Percentiles rank a stretch among this genome's conserved stretches.
Conservation (phyloP, 1,140 invertebrate species). For the Drosophila prosaltans region DNA sequence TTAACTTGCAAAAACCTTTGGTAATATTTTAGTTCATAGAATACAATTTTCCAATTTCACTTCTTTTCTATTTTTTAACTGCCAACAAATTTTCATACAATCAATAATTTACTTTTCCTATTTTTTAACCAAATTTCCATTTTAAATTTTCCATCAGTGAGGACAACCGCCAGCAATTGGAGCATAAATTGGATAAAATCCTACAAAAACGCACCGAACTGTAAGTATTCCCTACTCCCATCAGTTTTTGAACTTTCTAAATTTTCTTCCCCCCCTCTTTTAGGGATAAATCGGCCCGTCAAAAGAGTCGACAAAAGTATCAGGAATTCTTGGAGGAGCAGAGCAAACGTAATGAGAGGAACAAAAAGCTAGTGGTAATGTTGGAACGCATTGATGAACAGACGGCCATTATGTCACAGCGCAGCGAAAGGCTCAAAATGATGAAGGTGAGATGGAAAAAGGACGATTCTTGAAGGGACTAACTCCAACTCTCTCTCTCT, state of each 20-base stretch:
- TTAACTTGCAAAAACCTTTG: too few species aligned
- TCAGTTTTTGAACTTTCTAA: constrained; percentile 20
- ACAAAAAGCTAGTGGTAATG: constrained; percentile 85
- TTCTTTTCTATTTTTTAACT: too few species aligned
- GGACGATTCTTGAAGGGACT: neutral
- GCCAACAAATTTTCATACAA: too few species aligned
- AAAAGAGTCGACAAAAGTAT: constrained; percentile 85
- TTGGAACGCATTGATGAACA: constrained; percentile 85
- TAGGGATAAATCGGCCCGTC: constrained; percentile 81
- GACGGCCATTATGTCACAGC: constrained; percentile 85
- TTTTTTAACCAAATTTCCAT: neutral
- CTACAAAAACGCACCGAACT: constrained; percentile 75
- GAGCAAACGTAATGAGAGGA: constrained; percentile 85
- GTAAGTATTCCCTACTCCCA: constrained; percentile 59
- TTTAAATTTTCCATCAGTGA: constrained; percentile 52
- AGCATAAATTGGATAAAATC: constrained; percentile 79
- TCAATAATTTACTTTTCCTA: too few species aligned
- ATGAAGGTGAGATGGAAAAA: constrained; percentile 82
- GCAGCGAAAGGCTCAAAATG: constrained; percentile 86
- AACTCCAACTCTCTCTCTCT: neutral
- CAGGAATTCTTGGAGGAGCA: constrained; percentile 86
- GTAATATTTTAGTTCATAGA: too few species aligned
- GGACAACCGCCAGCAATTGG: constrained; percentile 77
- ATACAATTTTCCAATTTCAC: too few species aligned
- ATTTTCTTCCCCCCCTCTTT: neutral